Base-by-base conservation (phyloP, 2,797 vertebrate species). In the Sorex maritimensis region DNA sequence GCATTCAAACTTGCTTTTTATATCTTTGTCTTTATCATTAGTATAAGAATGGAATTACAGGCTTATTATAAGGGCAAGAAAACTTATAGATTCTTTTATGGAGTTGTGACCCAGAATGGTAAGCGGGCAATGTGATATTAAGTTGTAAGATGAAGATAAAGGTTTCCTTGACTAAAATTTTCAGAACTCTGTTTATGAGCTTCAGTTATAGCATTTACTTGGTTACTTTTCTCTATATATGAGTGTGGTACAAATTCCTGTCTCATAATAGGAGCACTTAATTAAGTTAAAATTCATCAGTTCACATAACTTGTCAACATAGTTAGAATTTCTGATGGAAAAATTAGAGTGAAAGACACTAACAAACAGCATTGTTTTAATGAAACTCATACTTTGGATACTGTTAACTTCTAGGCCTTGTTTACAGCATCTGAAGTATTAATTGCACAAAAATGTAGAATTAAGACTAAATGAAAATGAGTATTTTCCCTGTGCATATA, bases 31-130 rank as follows among this genome's bases (percentile, higher is more conserved):
- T 94, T 72, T 90, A 77, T 94, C 14, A 3, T 95, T 94, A 86
- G 55, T 77, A 14, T 93, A 69, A 95, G 84, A 95, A 92, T 91
- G 78, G 44, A 52, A 95, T 92, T 93, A 89, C 63, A 41, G 68
- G 93, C 49, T 94, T 92, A 75, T 92, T 95, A 88, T 93, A 96
- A 90, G 96, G 88, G 80, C 74, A 89, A 67, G 65, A 90, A 94
- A 91, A 88, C 78, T 65, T 65, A 65, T 17, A 65, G 61, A 5
- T 90, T 94, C 52, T 92, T 90, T 93, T 84, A 93, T 96, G 95
- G 85, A 94, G 86, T 52, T 78, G 24, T 95, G 93, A 95, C 94
- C 95, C 86, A 96, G 75, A 96, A 96, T 96, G 88, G 1, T 49
- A 87, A 90, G 83, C 85, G 44, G 87, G 65, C 12, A 8, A 69